These are phyloP conservation scores for Troides oblongomaculatus DNA, from an alignment of 2,888 invertebrate species.

Conservation along the genomic window DNA sequence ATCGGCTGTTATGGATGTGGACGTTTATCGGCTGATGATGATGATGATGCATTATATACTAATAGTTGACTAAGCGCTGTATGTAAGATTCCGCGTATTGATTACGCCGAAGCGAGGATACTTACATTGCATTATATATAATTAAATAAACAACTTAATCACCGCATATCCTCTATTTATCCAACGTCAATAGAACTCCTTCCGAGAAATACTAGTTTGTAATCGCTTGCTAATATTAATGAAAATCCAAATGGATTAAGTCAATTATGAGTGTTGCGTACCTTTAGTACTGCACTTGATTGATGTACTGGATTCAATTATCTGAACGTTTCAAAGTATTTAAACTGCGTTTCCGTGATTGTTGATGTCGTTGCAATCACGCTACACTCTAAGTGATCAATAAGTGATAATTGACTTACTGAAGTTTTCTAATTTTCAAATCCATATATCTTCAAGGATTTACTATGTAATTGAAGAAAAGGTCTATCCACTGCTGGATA, in stretches of 20 bases:
- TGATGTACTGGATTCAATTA: slow-evolving; percentile 13
- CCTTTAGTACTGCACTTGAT: slow-evolving; percentile 2
- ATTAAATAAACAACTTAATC: slow-evolving; percentile 25
- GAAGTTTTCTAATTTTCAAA: no score
- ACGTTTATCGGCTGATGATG: neutral
- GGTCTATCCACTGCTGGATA: no score
- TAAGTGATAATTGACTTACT: neutral
- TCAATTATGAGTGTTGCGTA: slow-evolving; percentile 19
- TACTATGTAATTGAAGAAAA: no score
- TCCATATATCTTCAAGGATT: no score
- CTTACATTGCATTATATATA: slow-evolving; percentile 10
- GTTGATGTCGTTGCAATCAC: neutral
- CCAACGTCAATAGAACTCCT: slow-evolving; percentile 17
- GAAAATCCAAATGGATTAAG: slow-evolving; percentile 18
- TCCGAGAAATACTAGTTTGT: slow-evolving; percentile 14
- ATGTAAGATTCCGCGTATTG: neutral
- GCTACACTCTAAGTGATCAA: neutral
- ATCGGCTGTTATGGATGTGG: no score
- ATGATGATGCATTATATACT: neutral
- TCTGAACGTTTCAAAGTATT: neutral
- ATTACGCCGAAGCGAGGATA: slow-evolving; percentile 1
- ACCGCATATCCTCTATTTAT: slow-evolving; percentile 22
- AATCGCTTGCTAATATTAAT: slow-evolving; percentile 19
- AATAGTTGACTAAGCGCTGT: neutral
- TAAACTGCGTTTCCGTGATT: neutral